Base-by-base conservation (phyloP, 2,797 vertebrate species). In the Lepilemur septentrionalis region DNA sequence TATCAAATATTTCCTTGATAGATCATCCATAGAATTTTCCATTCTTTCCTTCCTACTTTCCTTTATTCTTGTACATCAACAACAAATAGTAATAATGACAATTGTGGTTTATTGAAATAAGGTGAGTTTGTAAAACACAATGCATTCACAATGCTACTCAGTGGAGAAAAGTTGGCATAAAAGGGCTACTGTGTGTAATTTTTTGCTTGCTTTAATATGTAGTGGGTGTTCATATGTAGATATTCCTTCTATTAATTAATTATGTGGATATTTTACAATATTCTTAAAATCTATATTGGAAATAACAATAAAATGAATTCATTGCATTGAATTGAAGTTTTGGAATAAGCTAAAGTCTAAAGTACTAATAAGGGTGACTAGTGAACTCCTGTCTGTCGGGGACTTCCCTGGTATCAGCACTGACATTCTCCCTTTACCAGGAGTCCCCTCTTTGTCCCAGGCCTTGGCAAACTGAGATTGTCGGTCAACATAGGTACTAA, bases 381-480 rank as follows among this genome's bases (percentile, higher is more conserved):
- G n/a, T 30, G 3, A 1, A 9, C 6, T 1, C 17, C 23, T 8
- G 65, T 55, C 11, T 86, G 50, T 6, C 43, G 5, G 8, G 35
- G 50, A 9, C 1, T 7, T 18, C 5, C 38, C 13, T 20, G 11
- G 38, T 6, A 5, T 55, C 38, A 10, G 25, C 50, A 23, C 35
- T 10, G 2, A 23, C 32, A 14, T 0, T 32, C 6, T 7, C 67
- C 67, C 23, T 10, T 15, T 15, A 20, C 28, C 6, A 5, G 12
- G 12, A 17, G 7, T 23, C 2, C 84, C 13, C 5, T 4, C 15
- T 43, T 50, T 23, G 12, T 46, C 11, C 30, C 14, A 25, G 61
- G 25, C 61, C 59, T 48, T 15, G 80, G 80, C 61, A 43, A 46
- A 82, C 7, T 7, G 41, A 63, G 57, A 32, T 14, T 10, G 61